A percentile compares a stretch with the other conserved stretches of the same genome.
These are phyloP conservation scores for Drosophila murphyi DNA, from an alignment of 1,140 invertebrate genomes.

Conservation along the genomic window DNA sequence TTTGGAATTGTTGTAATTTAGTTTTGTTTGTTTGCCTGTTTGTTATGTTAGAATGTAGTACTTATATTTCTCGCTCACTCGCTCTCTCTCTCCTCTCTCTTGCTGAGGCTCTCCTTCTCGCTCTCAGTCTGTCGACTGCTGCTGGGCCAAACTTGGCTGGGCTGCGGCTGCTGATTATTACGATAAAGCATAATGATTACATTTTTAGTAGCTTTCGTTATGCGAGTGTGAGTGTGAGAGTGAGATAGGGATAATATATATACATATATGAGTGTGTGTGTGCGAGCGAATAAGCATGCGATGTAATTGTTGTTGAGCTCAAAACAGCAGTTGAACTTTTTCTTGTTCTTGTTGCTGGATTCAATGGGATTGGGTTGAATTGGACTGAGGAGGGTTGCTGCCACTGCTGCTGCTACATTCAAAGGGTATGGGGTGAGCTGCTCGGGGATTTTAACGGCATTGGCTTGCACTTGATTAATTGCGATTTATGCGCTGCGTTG, in stretches of 20 bases:
- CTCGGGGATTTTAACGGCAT: conserved; percentile 61
- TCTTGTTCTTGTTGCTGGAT: conserved; percentile 56
- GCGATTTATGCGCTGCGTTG: conserved; percentile 75
- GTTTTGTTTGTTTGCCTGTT: conserved; percentile 82
- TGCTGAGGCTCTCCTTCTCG: not conserved
- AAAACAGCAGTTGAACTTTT: conserved; percentile 74
- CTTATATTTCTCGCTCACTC: conserved; percentile 28
- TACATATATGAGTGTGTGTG: conserved; percentile 12
- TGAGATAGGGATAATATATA: not conserved
- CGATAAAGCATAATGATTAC: conserved; percentile 82
- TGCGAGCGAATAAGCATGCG: conserved; percentile 40
- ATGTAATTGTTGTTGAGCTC: conserved; percentile 65
- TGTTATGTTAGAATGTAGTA: conserved; percentile 63
- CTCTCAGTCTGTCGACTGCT: conserved; percentile 47
- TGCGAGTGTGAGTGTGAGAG: conserved; percentile 20
- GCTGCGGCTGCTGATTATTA: conserved; percentile 76
- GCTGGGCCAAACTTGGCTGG: conserved; percentile 47
- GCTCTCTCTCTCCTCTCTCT: not conserved
- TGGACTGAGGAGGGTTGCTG: conserved; percentile 41
- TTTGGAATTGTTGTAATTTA: conserved; percentile 83
- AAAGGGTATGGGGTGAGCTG: conserved; percentile 17
- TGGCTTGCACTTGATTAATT: conserved; percentile 82
- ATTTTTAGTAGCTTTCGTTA: conserved; percentile 74
- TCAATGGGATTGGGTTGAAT: conserved; percentile 32
- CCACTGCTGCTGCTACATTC: conserved; percentile 1